Evolutionary conservation across 2,113 vertebrate genomes (phyloP).

Genomic region (Hippolais icterina): DNA sequence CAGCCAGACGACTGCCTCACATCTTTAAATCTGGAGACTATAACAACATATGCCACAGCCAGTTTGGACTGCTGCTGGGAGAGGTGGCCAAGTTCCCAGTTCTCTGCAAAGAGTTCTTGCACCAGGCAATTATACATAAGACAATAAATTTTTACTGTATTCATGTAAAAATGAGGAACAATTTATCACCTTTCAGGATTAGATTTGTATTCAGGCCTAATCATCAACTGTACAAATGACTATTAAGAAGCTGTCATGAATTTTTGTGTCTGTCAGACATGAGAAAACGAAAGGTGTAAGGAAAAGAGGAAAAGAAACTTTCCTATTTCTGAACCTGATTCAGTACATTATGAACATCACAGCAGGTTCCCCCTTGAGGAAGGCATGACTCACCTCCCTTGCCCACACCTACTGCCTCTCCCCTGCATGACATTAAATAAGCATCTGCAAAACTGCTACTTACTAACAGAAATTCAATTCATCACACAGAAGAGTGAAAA

Average conservation of each 20-base stretch:
- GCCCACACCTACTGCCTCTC: conserved; percentile 33
- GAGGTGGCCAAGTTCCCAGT: neutral
- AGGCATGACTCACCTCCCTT: conserved; percentile 38
- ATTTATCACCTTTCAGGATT: neutral
- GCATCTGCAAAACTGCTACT: conserved; percentile 2
- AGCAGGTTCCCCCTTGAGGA: conserved; percentile 1
- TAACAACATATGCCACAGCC: neutral
- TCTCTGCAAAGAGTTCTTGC: neutral
- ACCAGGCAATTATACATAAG: neutral
- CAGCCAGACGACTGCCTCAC: neutral
- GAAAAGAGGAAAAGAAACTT: neutral
- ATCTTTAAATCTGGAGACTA: neutral
- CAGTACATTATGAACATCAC: conserved; percentile 11
- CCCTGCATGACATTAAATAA: conserved; percentile 31
- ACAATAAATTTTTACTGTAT: neutral
- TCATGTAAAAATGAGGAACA: neutral
- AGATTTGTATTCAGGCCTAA: neutral
- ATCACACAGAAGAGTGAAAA: conserved; percentile 24
- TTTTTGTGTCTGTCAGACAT: neutral
- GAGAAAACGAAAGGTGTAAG: neutral
- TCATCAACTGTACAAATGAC: neutral
- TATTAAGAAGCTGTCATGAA: neutral
- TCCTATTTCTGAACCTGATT: neutral
- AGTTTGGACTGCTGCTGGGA: neutral
- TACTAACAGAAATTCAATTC: conserved; percentile 18